phyloP scores from a whole-genome alignment of 2,888 invertebrate species.

The Penaeus monodon region DNA sequence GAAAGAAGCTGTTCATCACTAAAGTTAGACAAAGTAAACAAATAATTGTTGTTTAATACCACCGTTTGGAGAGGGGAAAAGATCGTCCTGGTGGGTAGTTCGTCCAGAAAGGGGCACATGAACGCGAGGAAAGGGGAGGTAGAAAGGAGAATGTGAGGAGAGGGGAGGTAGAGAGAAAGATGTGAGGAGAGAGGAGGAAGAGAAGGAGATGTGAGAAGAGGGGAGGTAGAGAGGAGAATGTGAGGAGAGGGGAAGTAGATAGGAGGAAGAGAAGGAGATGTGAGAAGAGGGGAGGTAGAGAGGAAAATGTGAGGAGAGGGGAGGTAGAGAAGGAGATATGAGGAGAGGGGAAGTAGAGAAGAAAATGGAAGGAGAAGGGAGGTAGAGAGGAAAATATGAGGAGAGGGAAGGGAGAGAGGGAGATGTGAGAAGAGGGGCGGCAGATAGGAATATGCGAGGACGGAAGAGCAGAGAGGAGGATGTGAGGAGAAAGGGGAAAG shows the following conservation, averaged over 20 bases:
- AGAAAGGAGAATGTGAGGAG: not conserved
- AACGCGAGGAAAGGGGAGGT: conserved; percentile 8
- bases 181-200: too few relatives aligned
- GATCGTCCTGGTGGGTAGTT: too few relatives aligned
- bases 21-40: too few relatives aligned
- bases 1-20: not conserved
- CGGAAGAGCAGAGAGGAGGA: not conserved
- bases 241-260: not conserved
- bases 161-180: not conserved
- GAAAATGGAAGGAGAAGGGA: not conserved
- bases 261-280: not conserved
- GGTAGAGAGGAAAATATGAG: not conserved
- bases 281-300: not conserved
- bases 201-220: too few relatives aligned
- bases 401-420: not conserved
- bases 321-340: not conserved
- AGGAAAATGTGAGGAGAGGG: not conserved
- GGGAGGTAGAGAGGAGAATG: too few relatives aligned
- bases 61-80: too few relatives aligned
- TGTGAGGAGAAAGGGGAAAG: not conserved
- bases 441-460: not conserved
- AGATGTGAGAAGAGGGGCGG: not conserved
- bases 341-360: not conserved
- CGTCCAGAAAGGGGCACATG: too few relatives aligned
- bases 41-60: too few relatives aligned